A percentile compares a stretch with the other conserved stretches of the same genome.
These are phyloP conservation scores for Drosophila parthenogenetica DNA, from an alignment of 2,888 invertebrate species.

Conservation along the genomic window DNA sequence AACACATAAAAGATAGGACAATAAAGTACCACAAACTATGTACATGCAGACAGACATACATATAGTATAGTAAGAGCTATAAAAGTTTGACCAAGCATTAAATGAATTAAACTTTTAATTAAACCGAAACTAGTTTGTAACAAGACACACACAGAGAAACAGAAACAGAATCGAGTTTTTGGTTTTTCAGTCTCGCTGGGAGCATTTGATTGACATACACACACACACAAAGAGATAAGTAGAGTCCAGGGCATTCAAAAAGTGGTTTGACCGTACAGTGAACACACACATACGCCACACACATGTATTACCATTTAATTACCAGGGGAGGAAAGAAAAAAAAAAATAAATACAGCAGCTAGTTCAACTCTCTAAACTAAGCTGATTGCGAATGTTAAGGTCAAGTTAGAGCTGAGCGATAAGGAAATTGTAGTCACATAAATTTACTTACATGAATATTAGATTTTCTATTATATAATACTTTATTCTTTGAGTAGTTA, in stretches of 20 bases:
- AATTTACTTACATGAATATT: neutral
- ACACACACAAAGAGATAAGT: constrained; percentile 29
- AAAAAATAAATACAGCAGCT: neutral
- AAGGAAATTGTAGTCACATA: constrained; percentile 16
- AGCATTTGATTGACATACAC: constrained; percentile 36
- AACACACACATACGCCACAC: neutral
- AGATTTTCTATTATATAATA: neutral
- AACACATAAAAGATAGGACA: constrained; percentile 14
- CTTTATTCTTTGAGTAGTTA: neutral
- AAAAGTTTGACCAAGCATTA: constrained; percentile 37
- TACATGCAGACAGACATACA: too few relatives aligned
- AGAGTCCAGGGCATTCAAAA: neutral
- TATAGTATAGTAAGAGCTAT: constrained; percentile 8
- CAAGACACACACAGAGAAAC: constrained; percentile 7
- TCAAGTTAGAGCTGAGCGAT: constrained; percentile 37
- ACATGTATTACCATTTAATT: constrained; percentile 30
- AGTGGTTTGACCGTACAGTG: constrained; percentile 14
- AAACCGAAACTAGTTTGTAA: constrained; percentile 34
- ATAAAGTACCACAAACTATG: neutral
- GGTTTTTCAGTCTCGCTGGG: constrained; percentile 26
- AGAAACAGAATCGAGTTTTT: constrained; percentile 31
- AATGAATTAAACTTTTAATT: constrained; percentile 45
- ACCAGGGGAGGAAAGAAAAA: constrained; percentile 16
- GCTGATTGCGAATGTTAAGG: constrained; percentile 60
- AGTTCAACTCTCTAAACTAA: constrained; percentile 13